phyloP scores from a whole-genome alignment of 2,797 vertebrate species.

The Channallabes apus region DNA sequence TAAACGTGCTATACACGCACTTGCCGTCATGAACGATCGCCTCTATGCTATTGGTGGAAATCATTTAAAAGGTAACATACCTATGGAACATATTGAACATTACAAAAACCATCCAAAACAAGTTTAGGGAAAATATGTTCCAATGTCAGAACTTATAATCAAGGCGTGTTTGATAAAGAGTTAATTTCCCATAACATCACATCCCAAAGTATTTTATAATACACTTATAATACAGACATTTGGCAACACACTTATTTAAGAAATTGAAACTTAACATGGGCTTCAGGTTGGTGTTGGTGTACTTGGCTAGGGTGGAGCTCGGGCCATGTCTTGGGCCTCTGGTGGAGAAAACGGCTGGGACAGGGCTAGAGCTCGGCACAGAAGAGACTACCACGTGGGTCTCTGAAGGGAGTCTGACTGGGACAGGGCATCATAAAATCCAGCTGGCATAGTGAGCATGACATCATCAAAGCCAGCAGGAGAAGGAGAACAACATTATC shows the following conservation, averaged over 20 bases:
- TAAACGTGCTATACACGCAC: conserved; percentile 94
- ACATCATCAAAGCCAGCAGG: too few species aligned
- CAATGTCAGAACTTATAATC: not conserved
- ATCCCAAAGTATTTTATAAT: not conserved
- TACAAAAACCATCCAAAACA: not conserved
- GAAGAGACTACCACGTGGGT: too few species aligned
- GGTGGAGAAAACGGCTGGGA: too few species aligned
- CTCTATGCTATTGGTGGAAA: conserved; percentile 98
- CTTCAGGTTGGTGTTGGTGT: too few species aligned
- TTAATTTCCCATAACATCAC: not conserved
- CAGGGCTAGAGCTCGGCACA: too few species aligned
- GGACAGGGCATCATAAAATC: too few species aligned
- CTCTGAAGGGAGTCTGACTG: too few species aligned
- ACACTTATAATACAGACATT: not conserved
- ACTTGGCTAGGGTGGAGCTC: too few species aligned
- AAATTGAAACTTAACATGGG: too few species aligned
- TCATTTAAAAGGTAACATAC: conserved; percentile 92
- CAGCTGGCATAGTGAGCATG: too few species aligned
- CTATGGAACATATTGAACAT: not conserved
- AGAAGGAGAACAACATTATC: too few species aligned
- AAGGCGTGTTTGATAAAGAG: not conserved
- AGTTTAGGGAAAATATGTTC: not conserved
- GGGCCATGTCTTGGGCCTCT: too few species aligned
- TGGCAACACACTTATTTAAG: not conserved
- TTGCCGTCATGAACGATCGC: conserved; percentile 97